Conservation (phyloP, 2,888 invertebrate species). For the Hypolimnas misippus region DNA sequence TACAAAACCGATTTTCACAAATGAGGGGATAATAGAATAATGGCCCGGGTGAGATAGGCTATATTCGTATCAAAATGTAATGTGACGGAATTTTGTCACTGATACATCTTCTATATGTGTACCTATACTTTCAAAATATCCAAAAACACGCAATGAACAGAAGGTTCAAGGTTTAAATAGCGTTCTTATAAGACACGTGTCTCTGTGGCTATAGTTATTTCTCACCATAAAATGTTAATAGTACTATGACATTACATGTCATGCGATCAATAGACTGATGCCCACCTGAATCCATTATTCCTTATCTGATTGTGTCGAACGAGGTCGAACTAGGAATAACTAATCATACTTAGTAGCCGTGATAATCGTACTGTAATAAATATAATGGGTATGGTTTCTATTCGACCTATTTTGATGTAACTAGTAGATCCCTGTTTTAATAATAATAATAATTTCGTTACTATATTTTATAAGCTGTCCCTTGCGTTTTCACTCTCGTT, state of each 20-base stretch:
- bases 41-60: too few species aligned
- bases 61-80: too few species aligned
- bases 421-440: too few species aligned
- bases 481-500: too few species aligned
- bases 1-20: too few species aligned
- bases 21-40: too few species aligned
- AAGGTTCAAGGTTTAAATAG: too few species aligned
- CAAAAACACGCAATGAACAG: too few species aligned
- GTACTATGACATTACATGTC: conserved; percentile 50
- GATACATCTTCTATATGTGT: too few species aligned
- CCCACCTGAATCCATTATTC: conserved; percentile 61
- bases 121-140: too few species aligned
- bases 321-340: conserved; percentile 52
- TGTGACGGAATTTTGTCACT: too few species aligned
- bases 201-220: not conserved
- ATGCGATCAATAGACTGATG: conserved; percentile 38
- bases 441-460: too few species aligned
- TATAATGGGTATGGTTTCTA: not conserved
- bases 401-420: not conserved
- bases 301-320: conserved; percentile 67
- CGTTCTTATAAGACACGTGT: not conserved
- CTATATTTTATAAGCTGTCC: not conserved
- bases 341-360: conserved; percentile 13
- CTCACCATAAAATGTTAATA: conserved; percentile 14
- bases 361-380: conserved; percentile 6